Evolutionary conservation across 2,888 invertebrate genomes (phyloP), one percentile per base, ranked within the genome.

Genomic region (Petrolisthes cinctipes): DNA sequence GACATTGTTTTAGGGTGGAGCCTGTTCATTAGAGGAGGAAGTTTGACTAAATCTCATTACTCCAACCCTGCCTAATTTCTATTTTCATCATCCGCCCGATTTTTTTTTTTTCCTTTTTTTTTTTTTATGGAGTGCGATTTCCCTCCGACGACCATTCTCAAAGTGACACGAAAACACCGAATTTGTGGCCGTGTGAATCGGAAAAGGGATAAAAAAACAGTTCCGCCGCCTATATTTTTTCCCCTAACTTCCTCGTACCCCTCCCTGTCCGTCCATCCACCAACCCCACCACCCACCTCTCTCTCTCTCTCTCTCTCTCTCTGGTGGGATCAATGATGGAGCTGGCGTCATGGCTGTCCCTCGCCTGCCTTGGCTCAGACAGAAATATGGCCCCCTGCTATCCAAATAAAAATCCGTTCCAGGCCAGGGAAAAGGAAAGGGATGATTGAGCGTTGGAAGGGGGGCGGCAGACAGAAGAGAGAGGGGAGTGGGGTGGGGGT

Each of bases 21-120:
- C 68, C 78, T 86, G 23, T 86, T 86, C 86, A 86, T 86, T 86
- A 86, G 61, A 83, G 86, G 66, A 86, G 86, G 86, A 86, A 86
- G 86, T 86, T 86, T 86, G 86, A 20, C 75, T 51, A 82, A 86
- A 86, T 86, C 82, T 86, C 83, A 86, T 86, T 86, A 86, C 86
- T 53, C 37, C 78, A 23, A 68, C 86, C 86, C 71, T 68, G 78
- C 86, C 82, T 83, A 86, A 83, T 86, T 86, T 83, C 82, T 83
- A 83, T 86, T 86, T 86, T 75, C 85, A 80, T 86, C 86, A 83
- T 79, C 82, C 82, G 54, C 7, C 68, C 54, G 51, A 54, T 53
- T 51, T 80, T 81, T 37, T 81, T 37, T 61, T 57, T 81, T 79
- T 79, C 14, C 80, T 66, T 66, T 14, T 3, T 66, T 66, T 66